Evolutionary conservation across 2,797 vertebrate genomes (phyloP), one percentile per base, ranked within the genome.

Genomic region (Amazona ochrocephala): DNA sequence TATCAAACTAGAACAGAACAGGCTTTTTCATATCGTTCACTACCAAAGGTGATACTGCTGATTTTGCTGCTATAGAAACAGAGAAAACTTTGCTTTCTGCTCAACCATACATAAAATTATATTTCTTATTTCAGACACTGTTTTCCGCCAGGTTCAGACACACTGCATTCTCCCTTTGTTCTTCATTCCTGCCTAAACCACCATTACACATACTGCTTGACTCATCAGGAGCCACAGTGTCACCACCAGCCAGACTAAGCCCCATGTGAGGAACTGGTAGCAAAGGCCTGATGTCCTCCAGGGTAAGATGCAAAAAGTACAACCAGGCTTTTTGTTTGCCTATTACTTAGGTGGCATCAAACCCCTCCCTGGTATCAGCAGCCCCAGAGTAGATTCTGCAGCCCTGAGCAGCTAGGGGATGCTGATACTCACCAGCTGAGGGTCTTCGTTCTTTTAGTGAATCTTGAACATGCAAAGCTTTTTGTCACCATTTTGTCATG

Each of bases 81-180:
- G 30, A 79, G 12, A 51, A 77, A 80, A n/a, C 4, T 61, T 87
- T 87, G 48, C 8, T 83, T 80, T 80, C 65, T 71, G 27, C 14
- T 27, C 14, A n/a, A 39, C 11, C 14, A n/a, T 42, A 56, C 4
- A 10, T 85, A 64, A 53, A 80, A 73, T 23, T 23, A 2, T n/a
- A 42, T 50, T 66, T 68, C 39, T 66, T 32, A 29, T 84, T 86
- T 75, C 29, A 78, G 75, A 56, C 7, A 19, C 14, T 16, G 4
- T 29, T 83, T 93, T 64, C 42, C 18, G 34, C 18, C 16, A 42
- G 27, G 48, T 84, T 78, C 29, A 65, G 79, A 50, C 11, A 51
- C 0, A 0, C 7, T 42, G 7, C 32, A 32, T 72, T 74, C 39
- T 67, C 39, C 19, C 2, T 75, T 66, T 7, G 24, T 45, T 58